Conservation (phyloP, 2,113 vertebrate genomes). For the Etheostoma cragini region DNA sequence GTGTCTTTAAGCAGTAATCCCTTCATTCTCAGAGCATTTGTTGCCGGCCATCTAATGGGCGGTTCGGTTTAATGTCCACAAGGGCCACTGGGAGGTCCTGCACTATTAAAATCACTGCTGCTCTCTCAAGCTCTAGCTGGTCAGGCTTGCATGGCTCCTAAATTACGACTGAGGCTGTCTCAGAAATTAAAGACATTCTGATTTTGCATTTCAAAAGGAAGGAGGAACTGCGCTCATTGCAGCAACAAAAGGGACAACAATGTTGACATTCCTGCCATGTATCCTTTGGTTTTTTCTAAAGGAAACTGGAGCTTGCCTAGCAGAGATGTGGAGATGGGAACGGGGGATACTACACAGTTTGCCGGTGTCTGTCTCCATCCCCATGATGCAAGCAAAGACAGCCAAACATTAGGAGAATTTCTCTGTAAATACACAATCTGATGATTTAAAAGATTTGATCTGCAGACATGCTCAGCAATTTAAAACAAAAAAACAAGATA, state of each 20-base stretch:
- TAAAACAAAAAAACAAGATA: conserved; percentile 7
- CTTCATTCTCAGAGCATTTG: conserved; percentile 80
- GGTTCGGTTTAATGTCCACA: conserved; percentile 82
- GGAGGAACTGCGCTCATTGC: conserved; percentile 58
- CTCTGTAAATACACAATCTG: background rate
- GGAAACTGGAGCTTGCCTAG: conserved; percentile 50
- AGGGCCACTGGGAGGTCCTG: conserved; percentile 78
- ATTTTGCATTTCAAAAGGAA: conserved; percentile 80
- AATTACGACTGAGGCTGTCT: conserved; percentile 57
- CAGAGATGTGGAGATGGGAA: conserved; percentile 38
- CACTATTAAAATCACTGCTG: conserved; percentile 70
- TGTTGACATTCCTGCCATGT: conserved; percentile 76
- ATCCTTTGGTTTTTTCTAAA: conserved; percentile 67
- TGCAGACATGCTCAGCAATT: conserved; percentile 1
- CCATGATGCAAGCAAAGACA: background rate
- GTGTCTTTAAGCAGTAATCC: conserved; percentile 84
- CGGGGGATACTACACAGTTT: conserved; percentile 14
- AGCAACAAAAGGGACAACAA: conserved; percentile 73
- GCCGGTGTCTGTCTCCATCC: conserved; percentile 3
- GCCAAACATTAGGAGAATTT: background rate
- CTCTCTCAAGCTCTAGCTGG: conserved; percentile 49
- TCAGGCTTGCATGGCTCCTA: conserved; percentile 57
- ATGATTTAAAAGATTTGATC: background rate
- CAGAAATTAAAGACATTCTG: conserved; percentile 68
- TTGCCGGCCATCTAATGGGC: conserved; percentile 81